Percentiles rank a stretch among this genome's conserved stretches.
phyloP scores from a whole-genome alignment of 2,888 invertebrate genomes.

The Pterostichus niger region DNA sequence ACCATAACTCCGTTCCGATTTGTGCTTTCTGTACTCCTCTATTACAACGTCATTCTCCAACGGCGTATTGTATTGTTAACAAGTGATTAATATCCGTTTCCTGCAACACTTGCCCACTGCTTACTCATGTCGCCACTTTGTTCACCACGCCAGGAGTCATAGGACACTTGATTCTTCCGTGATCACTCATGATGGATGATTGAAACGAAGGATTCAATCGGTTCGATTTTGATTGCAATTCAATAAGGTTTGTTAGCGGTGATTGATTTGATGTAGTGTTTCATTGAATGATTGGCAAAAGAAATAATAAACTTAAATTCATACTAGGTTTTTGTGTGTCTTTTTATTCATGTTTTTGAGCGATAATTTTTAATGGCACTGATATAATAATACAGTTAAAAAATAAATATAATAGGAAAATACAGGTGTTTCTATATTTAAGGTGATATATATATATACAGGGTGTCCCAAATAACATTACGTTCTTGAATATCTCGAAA shows the following conservation, averaged over 20 bases:
- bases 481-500: too few species aligned
- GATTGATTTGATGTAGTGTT: neutral
- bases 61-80: slow-evolving; percentile 34
- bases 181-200: slow-evolving; percentile 31
- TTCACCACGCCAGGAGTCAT: neutral
- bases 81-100: slow-evolving; percentile 61
- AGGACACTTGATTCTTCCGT: slow-evolving; percentile 14
- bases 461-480: too few species aligned
- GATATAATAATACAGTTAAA: too few species aligned
- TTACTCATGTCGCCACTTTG: slow-evolving; percentile 21
- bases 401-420: too few species aligned
- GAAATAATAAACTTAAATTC: too few species aligned
- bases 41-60: slow-evolving; percentile 9
- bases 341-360: too few species aligned
- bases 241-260: neutral
- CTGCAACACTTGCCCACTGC: slow-evolving; percentile 64
- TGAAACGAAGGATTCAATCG: neutral
- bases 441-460: too few species aligned
- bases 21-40: neutral
- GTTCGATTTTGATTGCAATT: slow-evolving; percentile 16
- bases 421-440: too few species aligned
- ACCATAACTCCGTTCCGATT: slow-evolving; percentile 44
- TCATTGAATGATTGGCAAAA: slow-evolving; percentile 39
- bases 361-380: too few species aligned
- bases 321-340: too few species aligned